A percentile compares a stretch with the other conserved stretches of the same genome.
These are phyloP conservation scores for Mythimna impura DNA, from an alignment of 2,888 invertebrate species.

Conservation along the genomic window DNA sequence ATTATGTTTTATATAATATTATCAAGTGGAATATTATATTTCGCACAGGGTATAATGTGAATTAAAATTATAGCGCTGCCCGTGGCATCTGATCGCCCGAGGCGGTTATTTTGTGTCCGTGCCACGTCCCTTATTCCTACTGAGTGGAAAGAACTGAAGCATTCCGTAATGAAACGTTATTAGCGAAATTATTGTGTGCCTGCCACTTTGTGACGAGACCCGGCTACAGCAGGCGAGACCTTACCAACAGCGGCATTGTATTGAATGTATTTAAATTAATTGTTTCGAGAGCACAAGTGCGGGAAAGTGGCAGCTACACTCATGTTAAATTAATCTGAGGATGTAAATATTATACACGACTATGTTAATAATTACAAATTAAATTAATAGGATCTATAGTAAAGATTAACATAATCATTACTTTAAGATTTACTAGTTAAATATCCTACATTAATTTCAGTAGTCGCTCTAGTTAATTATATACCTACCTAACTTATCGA, in stretches of 20 bases:
- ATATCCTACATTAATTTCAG: slow-evolving; percentile 87
- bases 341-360: slow-evolving; percentile 88
- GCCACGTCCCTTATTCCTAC: slow-evolving; percentile 88
- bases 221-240: slow-evolving; percentile 15
- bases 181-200: slow-evolving; percentile 80
- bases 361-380: slow-evolving; percentile 87
- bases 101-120: slow-evolving; percentile 77
- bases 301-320: slow-evolving; percentile 82
- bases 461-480: slow-evolving; percentile 84
- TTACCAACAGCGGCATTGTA: slow-evolving; percentile 27
- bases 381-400: slow-evolving; percentile 87
- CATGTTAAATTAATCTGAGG: slow-evolving; percentile 80
- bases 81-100: slow-evolving; percentile 68
- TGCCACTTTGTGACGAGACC: slow-evolving; percentile 77
- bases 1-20: slow-evolving; percentile 83
- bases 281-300: slow-evolving; percentile 31
- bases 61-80: slow-evolving; percentile 78
- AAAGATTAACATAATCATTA: slow-evolving; percentile 89
- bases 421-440: slow-evolving; percentile 86
- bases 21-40: slow-evolving; percentile 83
- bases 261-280: slow-evolving; percentile 39
- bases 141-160: slow-evolving; percentile 86
- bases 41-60: slow-evolving; percentile 89
- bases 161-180: slow-evolving; percentile 83
- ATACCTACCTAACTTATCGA: slow-evolving; percentile 74